Evolutionary conservation across 2,113 vertebrate species (phyloP), one percentile per base, ranked within the genome.

Genomic region (Symphodus melops): DNA sequence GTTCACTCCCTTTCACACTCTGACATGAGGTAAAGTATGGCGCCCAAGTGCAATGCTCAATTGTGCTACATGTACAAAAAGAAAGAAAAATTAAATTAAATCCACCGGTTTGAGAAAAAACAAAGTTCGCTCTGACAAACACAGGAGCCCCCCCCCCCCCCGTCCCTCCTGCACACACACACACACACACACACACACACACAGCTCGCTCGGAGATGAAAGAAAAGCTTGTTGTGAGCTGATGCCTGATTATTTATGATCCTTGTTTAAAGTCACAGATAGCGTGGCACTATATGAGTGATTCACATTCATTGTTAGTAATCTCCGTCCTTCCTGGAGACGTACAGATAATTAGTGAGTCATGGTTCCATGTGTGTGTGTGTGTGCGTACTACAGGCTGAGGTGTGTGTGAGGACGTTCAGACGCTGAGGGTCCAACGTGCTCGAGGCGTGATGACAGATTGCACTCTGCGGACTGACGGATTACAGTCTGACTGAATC

Each of bases 21-120:
- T 95, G 95, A 96, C 95, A 95, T 96, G 96, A 98, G 96, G 96
- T 97, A 97, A 97, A 95, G 94, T 96, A 94, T 94, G 95, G 95
- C 92, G 94, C 94, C 91, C 94, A 94, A 97, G 96, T 96, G 96
- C 97, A 96, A 95, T 94, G 95, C 94, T 96, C 89, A 90, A 94
- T 95, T 97, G 95, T 96, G 96, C 97, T 95, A 95, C 95, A 95
- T 92, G 93, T 95, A 95, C 89, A 94, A 94, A 91, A 52, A 88
- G 86, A 92, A 56, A 42, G 62, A 69, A 62, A 66, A 78, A 75
- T 91, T 63, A 78, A 39, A 48, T 62, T 46, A 81, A 36, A 57
- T 46, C 72, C 77, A 80, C 80, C 85, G 81, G 80, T 82, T 83
- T 67, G 68, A 86, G 82, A 79, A 73, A 91, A 92, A 33, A 33